Conservation (phyloP, 2,888 invertebrate genomes). For the Xestia xanthographa region DNA sequence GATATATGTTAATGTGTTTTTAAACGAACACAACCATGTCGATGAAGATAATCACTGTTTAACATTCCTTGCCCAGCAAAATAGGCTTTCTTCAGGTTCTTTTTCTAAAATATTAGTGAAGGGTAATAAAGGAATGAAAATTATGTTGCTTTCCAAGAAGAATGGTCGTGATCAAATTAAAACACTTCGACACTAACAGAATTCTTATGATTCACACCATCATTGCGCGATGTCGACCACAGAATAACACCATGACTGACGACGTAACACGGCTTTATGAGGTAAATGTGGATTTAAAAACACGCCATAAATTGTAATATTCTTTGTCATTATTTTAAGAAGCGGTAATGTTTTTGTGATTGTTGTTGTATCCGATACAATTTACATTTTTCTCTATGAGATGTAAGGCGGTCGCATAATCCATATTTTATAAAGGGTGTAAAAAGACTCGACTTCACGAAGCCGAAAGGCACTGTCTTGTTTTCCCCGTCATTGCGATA, state of each 20-base stretch:
- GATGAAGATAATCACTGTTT: neutral
- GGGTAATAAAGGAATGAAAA: neutral
- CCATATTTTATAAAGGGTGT: no score
- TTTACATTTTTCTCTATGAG: neutral
- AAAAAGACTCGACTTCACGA: no score
- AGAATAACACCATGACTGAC: conserved; percentile 66
- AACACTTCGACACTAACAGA: neutral
- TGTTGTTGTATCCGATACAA: neutral
- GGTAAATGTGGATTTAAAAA: conserved; percentile 50
- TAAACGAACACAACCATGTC: neutral
- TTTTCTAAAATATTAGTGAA: neutral
- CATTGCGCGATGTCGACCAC: conserved; percentile 39
- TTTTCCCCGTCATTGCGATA: no score
- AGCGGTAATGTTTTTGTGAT: conserved; percentile 23
- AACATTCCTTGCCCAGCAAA: no score
- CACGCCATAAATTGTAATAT: conserved; percentile 17
- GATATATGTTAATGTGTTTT: neutral
- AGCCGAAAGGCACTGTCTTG: no score
- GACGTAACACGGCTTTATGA: conserved; percentile 42
- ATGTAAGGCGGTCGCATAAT: neutral
- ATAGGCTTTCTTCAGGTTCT: neutral
- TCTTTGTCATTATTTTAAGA: conserved; percentile 17
- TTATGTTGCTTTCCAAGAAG: neutral
- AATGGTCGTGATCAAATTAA: neutral
- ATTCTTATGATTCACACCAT: neutral